phyloP scores from a whole-genome alignment of 2,888 invertebrate genomes.

The Hedychridium roseum region DNA sequence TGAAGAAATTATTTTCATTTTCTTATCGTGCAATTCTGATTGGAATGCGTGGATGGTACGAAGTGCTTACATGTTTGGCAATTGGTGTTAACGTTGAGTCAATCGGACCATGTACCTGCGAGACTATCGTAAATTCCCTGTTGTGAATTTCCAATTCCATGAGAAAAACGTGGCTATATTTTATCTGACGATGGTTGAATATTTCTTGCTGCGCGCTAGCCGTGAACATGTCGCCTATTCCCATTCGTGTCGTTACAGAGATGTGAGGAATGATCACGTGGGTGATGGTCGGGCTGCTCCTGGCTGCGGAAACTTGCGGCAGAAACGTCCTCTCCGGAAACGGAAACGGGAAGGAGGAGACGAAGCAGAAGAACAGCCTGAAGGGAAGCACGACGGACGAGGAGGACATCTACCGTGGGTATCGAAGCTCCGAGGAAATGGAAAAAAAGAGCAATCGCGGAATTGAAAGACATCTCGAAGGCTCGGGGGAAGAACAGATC shows the following conservation, averaged over 20 bases:
- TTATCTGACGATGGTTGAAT: too few species aligned
- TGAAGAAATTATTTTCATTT: too few species aligned
- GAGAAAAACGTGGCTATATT: too few species aligned
- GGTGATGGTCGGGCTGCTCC: slow-evolving; percentile 63
- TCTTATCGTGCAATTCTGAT: too few species aligned
- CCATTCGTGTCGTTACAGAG: slow-evolving; percentile 52
- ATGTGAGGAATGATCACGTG: slow-evolving; percentile 65
- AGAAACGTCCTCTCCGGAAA: slow-evolving; percentile 59
- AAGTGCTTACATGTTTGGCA: too few species aligned
- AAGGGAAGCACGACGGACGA: slow-evolving; percentile 54
- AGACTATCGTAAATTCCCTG: too few species aligned
- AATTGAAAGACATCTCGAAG: slow-evolving; percentile 1
- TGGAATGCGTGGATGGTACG: too few species aligned
- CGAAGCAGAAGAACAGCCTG: slow-evolving; percentile 51
- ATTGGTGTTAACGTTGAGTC: too few species aligned
- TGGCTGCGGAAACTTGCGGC: slow-evolving; percentile 63
- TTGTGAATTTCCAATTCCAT: too few species aligned
- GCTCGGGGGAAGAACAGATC: slow-evolving; percentile 20
- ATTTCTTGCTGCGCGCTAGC: too few species aligned
- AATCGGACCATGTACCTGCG: too few species aligned
- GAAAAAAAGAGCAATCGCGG: neutral
- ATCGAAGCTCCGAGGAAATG: slow-evolving; percentile 13
- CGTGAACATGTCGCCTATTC: too few species aligned
- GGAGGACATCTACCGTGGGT: slow-evolving; percentile 61
- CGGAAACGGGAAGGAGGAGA: slow-evolving; percentile 56